phyloP scores from a whole-genome alignment of 2,888 invertebrate species.

The Gymnosoma rotundatum region DNA sequence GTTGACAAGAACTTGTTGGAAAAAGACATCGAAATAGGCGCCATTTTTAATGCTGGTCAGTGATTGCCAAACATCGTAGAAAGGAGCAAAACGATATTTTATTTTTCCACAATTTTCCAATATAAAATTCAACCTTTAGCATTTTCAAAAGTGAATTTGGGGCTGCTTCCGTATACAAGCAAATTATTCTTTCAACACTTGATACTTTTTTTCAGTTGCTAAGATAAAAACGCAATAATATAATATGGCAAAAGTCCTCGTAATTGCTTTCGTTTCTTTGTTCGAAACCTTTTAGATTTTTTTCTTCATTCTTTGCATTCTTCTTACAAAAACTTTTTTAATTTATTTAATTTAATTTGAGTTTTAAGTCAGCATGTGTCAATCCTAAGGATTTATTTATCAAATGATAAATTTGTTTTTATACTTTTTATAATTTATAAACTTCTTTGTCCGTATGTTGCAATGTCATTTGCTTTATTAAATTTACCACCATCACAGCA shows the following conservation, averaged over 20 bases:
- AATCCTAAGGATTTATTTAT: slow-evolving; percentile 50
- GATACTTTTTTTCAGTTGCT: not conserved
- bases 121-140: no score
- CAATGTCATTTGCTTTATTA: slow-evolving; percentile 30
- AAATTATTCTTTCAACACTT: not conserved
- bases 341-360: not conserved
- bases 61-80: no score
- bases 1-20: no score
- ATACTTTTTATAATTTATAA: slow-evolving; percentile 22
- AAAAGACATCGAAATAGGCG: no score
- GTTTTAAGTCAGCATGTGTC: slow-evolving; percentile 60
- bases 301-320: not conserved
- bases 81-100: no score
- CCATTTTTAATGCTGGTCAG: no score
- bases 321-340: not conserved
- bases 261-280: slow-evolving; percentile 43
- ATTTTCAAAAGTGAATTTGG: not conserved
- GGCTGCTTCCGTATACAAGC: not conserved
- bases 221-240: not conserved
- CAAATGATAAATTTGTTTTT: slow-evolving; percentile 50
- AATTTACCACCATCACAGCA: not conserved
- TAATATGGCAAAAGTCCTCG: not conserved
- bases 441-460: slow-evolving; percentile 22
- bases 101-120: no score
- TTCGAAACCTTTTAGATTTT: no score